phyloP scores from a whole-genome alignment of 2,113 vertebrate genomes.

The Oryzias celebensis region DNA sequence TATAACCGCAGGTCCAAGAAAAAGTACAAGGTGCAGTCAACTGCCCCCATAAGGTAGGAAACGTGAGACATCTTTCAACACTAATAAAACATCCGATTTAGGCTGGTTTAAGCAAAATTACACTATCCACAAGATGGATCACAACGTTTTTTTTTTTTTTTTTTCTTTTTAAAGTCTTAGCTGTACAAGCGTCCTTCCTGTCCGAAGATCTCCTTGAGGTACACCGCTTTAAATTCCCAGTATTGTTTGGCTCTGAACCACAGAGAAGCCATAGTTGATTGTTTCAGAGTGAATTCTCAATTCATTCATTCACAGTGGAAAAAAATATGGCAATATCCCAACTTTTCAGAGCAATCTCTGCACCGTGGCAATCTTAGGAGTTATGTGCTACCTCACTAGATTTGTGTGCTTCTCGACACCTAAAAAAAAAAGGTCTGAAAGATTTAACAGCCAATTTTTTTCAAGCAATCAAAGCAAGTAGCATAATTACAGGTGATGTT shows the following conservation, averaged over 20 bases:
- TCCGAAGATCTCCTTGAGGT: slow-evolving; percentile 46
- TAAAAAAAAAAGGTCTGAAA: slow-evolving; percentile 24
- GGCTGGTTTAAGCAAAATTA: slow-evolving; percentile 70
- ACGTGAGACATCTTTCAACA: slow-evolving; percentile 58
- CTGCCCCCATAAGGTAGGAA: slow-evolving; percentile 64
- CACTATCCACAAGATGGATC: slow-evolving; percentile 59
- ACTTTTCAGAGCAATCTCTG: slow-evolving; percentile 69
- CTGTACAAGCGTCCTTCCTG: slow-evolving; percentile 53
- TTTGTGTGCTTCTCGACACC: slow-evolving; percentile 72
- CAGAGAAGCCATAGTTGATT: slow-evolving; percentile 61
- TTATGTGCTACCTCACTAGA: slow-evolving; percentile 65
- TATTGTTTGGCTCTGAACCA: slow-evolving; percentile 53
- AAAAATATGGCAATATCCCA: slow-evolving; percentile 71
- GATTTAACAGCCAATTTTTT: slow-evolving; percentile 30
- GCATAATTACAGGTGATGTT: slow-evolving; percentile 51
- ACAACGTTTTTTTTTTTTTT: slow-evolving; percentile 22
- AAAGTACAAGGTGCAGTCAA: slow-evolving; percentile 64
- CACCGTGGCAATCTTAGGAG: slow-evolving; percentile 68
- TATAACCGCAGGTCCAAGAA: slow-evolving; percentile 77
- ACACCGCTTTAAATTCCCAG: slow-evolving; percentile 48
- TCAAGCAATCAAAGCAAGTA: slow-evolving; percentile 52
- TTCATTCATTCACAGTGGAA: slow-evolving; percentile 73
- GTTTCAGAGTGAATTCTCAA: slow-evolving; percentile 67
- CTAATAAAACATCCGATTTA: slow-evolving; percentile 61
- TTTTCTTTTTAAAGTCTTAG: slow-evolving; percentile 46